Evolutionary conservation across 2,113 vertebrate genomes (phyloP), one percentile per base, ranked within the genome.

Genomic region (Gulo gulo): DNA sequence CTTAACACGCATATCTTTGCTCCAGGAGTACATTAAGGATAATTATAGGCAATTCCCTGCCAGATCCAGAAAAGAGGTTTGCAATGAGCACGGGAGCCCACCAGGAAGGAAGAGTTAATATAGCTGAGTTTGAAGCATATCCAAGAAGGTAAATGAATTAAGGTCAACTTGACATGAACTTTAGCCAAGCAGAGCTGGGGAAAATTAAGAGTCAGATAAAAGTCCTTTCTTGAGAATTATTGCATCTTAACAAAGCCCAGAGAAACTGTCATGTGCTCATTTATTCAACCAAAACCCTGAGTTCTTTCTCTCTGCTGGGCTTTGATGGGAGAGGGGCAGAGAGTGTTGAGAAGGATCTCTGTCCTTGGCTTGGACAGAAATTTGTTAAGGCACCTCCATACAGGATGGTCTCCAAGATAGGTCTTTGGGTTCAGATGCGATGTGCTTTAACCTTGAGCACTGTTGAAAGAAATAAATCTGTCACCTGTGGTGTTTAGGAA

Each of bases 1-100:
- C 82, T 95, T 95, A 95, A 94, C 34, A 20, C 71, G 96, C 61
- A 18, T 89, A 93, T 96, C 96, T 98, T 97, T 98, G 96, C 97
- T 98, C 88, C 96, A 95, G 92, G 97, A 98, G 97, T 96, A 95
- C 97, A 97, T 98, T 96, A 97, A 96, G 79, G 97, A 94, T 97
- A 97, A 98, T 98, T 98, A 98, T n/a, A 97, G 96, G 89, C 83
- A 92, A 79, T 96, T 97, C 79, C 65, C 95, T 96, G 96, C 97
- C 98, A 98, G 95, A 94, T 83, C 55, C 96, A 96, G 95, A 21
- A 89, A 95, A 90, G 67, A 80, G 86, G 42, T 79, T 93, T 95
- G 65, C 73, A 80, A 1, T 63, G 92, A 95, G 57, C 45, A 91
- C 1, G 34, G 92, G 59, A 92, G 69, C 86, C 81, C 55, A 84